Base-by-base conservation (phyloP, 2,888 invertebrate genomes). In the Uropetala carovei region DNA sequence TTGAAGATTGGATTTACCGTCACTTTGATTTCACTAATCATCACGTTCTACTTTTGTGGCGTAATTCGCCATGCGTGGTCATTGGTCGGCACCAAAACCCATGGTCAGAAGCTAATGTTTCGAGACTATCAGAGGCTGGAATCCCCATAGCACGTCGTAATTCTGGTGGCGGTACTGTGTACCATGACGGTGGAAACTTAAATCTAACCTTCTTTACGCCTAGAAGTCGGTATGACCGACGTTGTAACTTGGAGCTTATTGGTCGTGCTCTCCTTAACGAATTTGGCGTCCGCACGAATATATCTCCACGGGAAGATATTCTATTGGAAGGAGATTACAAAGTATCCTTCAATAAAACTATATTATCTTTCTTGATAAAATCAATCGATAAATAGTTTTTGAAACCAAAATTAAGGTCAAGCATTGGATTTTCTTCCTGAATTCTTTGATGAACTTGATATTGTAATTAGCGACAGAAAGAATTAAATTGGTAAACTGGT, bases 51-150 rank as follows among this genome's bases (percentile, higher is more conserved):
- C 96, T 99, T 95, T 95, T 99, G 92, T 99, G 99, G 99, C 96
- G 97, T 92, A 99, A 99, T 95, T 96, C 97, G 93, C 99, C 99
- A 0, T 98, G 98, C 94, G 98, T 99, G 92, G 99, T 99, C 9
- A 97, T 99, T 94, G 99, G 99, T 10, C 97, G 98, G 92, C 98
- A 99, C 95, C 99, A 99, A 95, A 99, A 99, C 95, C 99, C 99
- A 0, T 99, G 99, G 98, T 95, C 97, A 60, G 99, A 99, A 95
- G 97, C 98, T 0, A 98, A 99, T 95, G 95, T 98, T 4, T 96
- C 97, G 3, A 96, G 96, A 82, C 95, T 98, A 91, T 94, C 96
- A 93, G 96, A 97, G 91, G 96, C 96, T 82, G 97, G 97, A 22
- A 97, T 99, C 92, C 96, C 96, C 16, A 94, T 99, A 93, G 99